phyloP scores from a whole-genome alignment of 2,888 invertebrate species.

The Drosophila meridiana region DNA sequence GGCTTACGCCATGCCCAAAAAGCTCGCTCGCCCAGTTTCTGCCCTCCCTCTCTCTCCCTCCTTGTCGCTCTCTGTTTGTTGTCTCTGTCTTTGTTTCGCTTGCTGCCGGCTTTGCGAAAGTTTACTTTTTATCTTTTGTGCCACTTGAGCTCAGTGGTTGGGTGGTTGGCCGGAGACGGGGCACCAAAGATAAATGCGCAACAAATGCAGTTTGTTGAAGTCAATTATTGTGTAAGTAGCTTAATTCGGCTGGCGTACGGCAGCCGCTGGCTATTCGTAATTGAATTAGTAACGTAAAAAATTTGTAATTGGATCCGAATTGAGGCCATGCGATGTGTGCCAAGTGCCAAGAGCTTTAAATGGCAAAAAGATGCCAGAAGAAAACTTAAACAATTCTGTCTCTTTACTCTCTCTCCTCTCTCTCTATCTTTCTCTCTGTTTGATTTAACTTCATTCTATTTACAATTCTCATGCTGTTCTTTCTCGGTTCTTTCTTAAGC shows the following conservation, averaged over 20 bases:
- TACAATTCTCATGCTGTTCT: not conserved
- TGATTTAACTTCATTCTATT: conserved; percentile 1
- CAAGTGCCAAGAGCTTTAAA: conserved; percentile 2
- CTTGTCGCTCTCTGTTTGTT: too few relatives aligned
- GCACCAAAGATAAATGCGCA: conserved; percentile 72
- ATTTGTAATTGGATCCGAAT: conserved; percentile 46
- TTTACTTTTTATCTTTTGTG: conserved; percentile 71
- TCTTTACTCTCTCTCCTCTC: not conserved
- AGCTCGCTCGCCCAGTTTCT: not conserved
- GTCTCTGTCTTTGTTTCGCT: not conserved
- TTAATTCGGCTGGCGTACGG: conserved; percentile 57
- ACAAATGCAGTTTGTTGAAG: conserved; percentile 78
- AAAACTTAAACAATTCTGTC: not conserved
- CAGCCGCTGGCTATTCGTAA: conserved; percentile 34
- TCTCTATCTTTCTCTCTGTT: not conserved
- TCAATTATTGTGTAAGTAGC: conserved; percentile 77
- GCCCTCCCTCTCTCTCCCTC: not conserved
- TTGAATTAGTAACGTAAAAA: conserved; percentile 51
- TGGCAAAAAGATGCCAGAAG: not conserved
- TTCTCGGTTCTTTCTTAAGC: not conserved
- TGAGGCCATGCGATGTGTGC: conserved; percentile 21
- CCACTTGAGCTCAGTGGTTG: conserved; percentile 52
- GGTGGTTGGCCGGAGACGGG: conserved; percentile 13
- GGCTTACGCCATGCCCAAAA: conserved; percentile 33
- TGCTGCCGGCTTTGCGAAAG: conserved; percentile 43